Conservation (phyloP, 1,140 invertebrate genomes). For the Dolichoris vasculosae region DNA sequence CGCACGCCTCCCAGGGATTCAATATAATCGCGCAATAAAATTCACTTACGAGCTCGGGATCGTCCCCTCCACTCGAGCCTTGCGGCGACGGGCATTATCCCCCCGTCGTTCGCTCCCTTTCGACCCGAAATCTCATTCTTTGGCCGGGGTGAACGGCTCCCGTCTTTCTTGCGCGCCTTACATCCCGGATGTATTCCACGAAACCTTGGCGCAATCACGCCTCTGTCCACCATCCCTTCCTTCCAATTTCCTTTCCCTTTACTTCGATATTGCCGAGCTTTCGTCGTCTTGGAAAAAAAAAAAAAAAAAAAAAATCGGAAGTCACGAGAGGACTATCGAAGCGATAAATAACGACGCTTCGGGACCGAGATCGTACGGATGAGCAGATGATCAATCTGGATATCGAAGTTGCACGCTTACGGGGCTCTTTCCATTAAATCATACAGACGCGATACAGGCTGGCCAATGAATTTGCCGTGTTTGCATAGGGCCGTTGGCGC, state of each 20-base stretch:
- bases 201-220: not conserved
- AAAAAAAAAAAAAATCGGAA: slow-evolving; percentile 6
- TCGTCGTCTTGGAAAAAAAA: too few species aligned
- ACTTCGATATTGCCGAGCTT: slow-evolving; percentile 23
- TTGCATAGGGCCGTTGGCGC: slow-evolving; percentile 50
- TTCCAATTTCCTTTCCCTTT: slow-evolving; percentile 1
- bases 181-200: too few species aligned
- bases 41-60: slow-evolving; percentile 62
- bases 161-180: not conserved
- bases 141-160: not conserved
- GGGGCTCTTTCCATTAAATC: slow-evolving; percentile 56
- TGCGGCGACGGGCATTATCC: slow-evolving; percentile 33
- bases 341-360: slow-evolving; percentile 3
- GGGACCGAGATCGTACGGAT: not conserved
- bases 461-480: slow-evolving; percentile 47
- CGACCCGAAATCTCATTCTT: not conserved
- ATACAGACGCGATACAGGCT: slow-evolving; percentile 47
- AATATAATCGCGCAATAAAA: slow-evolving; percentile 73
- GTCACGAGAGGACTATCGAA: not conserved
- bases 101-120: not conserved
- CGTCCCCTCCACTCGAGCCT: slow-evolving; percentile 37
- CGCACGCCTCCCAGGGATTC: slow-evolving; percentile 66
- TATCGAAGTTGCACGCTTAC: slow-evolving; percentile 24
- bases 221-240: not conserved
- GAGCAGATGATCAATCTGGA: slow-evolving; percentile 41